A percentile compares a stretch with the other conserved stretches of the same genome.
Evolutionary conservation across 2,888 invertebrate species (phyloP).

Genomic region (Leptothorax acervorum): DNA sequence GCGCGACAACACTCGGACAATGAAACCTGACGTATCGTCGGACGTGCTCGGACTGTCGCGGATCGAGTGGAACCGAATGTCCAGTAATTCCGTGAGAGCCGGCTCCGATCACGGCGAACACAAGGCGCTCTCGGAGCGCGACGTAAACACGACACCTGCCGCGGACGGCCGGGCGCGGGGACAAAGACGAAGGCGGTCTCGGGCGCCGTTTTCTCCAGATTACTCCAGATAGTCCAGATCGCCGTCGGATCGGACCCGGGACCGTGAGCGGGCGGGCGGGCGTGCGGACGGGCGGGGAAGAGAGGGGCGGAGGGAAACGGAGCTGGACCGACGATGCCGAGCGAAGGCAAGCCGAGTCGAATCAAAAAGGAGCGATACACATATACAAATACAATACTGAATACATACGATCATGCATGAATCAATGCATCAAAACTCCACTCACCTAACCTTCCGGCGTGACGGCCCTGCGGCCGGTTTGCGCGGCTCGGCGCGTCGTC

Average conservation of each 20-base stretch:
- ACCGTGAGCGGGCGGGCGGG: not conserved
- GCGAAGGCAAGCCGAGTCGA: not conserved
- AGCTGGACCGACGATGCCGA: conserved; percentile 15
- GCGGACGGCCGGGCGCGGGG: not conserved
- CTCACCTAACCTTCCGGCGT: conserved; percentile 72
- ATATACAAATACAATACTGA: not conserved
- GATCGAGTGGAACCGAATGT: not conserved
- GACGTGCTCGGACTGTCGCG: no score
- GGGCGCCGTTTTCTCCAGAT: not conserved
- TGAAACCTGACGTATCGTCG: not conserved
- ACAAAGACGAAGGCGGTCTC: conserved; percentile 15
- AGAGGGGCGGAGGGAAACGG: not conserved
- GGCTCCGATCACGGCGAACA: not conserved
- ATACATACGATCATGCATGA: no score
- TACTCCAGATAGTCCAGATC: not conserved
- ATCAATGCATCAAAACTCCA: not conserved
- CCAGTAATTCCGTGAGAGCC: not conserved
- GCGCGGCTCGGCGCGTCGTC: conserved; percentile 8
- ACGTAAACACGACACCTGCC: conserved; percentile 14
- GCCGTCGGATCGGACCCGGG: not conserved
- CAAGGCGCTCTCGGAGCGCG: not conserved
- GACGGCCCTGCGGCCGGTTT: conserved; percentile 52
- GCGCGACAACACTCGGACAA: not conserved
- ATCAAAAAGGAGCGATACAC: not conserved
- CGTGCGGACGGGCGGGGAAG: not conserved